These are phyloP conservation scores for Holocentrus rufus DNA, from an alignment of 2,797 vertebrate genomes.

Conservation along the genomic window DNA sequence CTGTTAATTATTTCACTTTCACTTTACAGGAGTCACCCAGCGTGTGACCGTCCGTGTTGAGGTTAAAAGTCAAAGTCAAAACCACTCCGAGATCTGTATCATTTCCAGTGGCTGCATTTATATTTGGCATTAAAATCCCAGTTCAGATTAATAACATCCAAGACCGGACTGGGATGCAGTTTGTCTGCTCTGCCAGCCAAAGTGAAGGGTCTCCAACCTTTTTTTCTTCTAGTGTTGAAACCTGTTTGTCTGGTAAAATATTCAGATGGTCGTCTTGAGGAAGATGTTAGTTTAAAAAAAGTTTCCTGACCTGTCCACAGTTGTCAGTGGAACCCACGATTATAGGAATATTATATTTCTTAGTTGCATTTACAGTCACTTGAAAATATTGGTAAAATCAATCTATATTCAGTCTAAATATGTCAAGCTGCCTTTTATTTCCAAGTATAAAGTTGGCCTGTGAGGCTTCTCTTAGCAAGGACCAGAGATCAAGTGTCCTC, in stretches of 20 bases:
- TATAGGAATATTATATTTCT: not conserved
- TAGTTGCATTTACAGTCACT: not conserved
- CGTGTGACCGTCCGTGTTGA: not conserved
- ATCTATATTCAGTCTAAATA: too few relatives aligned
- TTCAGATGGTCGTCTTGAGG: not conserved
- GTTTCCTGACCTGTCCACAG: not conserved
- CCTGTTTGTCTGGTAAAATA: not conserved
- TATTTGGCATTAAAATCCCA: not conserved
- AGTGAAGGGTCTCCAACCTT: not conserved
- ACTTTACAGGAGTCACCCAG: not conserved
- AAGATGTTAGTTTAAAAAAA: not conserved
- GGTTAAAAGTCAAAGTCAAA: not conserved
- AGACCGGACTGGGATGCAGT: not conserved
- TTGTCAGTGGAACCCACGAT: not conserved
- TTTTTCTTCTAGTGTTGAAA: not conserved
- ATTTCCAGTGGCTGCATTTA: not conserved
- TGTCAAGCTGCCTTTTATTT: too few relatives aligned
- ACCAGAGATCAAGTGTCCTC: not conserved
- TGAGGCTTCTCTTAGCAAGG: not conserved
- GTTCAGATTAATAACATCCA: not conserved
- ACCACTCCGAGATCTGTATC: not conserved
- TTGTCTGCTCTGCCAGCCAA: not conserved
- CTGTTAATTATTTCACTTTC: too few relatives aligned
- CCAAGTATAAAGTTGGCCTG: not conserved
- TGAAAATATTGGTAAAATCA: not conserved